Evolutionary conservation across 92 coral and sea anemone species (phyloP).

Genomic region (Anthopleura xanthogrammica): DNA sequence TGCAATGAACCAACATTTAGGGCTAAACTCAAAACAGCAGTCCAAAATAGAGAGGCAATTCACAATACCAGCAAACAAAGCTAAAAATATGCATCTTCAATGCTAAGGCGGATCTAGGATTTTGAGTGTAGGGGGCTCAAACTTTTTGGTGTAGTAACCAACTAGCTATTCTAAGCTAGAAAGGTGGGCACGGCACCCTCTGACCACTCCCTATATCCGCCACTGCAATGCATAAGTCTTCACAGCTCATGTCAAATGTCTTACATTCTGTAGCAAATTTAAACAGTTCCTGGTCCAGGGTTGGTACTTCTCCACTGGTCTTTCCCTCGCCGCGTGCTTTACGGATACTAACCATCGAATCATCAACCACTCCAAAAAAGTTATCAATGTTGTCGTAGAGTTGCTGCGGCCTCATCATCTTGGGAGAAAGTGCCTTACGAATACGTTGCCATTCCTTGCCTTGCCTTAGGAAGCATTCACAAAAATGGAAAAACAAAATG

Average conservation of each 20-base stretch:
- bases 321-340: conserved; percentile 20
- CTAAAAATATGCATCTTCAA: no score
- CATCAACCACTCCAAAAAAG: conserved; percentile 31
- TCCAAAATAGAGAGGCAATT: neutral
- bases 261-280: conserved; percentile 37
- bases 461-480: neutral
- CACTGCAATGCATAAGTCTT: no score
- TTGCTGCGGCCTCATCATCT: conserved; percentile 43
- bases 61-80: no score
- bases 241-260: neutral
- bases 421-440: conserved; percentile 25
- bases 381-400: conserved; percentile 31
- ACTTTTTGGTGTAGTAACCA: no score
- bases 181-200: no score
- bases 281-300: conserved; percentile 16
- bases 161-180: no score
- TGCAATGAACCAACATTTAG: neutral
- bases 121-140: no score
- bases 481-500: neutral
- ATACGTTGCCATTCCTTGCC: conserved; percentile 33
- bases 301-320: conserved; percentile 26
- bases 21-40: neutral
- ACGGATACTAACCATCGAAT: conserved; percentile 18
- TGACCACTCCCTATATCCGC: no score
- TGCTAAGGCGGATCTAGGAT: no score